A percentile compares a stretch with the other conserved stretches of the same genome.
Evolutionary conservation across 2,888 invertebrate genomes (phyloP).

Genomic region (Andrena chrysosceles): DNA sequence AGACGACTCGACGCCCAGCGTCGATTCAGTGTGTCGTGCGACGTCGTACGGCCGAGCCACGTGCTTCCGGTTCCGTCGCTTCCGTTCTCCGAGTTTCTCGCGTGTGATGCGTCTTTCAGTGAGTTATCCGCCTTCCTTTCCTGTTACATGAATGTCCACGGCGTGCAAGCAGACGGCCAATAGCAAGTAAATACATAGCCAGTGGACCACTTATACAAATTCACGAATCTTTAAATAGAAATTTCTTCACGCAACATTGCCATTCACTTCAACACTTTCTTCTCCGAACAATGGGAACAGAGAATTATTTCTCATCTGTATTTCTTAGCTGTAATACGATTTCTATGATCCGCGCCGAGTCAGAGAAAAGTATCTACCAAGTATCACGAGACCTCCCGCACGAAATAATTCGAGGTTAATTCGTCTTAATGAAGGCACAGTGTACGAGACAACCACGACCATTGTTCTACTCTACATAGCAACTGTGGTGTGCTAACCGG

Average conservation of each 20-base stretch:
- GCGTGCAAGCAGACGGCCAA: constrained; percentile 54
- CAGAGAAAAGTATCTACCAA: background rate
- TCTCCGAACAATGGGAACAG: too few species aligned
- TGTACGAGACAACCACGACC: background rate
- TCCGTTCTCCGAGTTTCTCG: constrained; percentile 31
- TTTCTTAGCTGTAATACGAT: background rate
- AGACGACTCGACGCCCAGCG: constrained; percentile 61
- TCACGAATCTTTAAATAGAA: background rate
- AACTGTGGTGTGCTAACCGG: constrained; percentile 33
- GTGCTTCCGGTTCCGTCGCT: constrained; percentile 70
- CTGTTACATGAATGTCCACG: constrained; percentile 68
- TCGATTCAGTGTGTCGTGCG: constrained; percentile 74
- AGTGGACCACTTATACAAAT: background rate
- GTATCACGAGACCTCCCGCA: constrained; percentile 14
- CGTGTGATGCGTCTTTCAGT: constrained; percentile 54
- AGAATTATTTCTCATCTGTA: background rate
- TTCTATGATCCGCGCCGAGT: background rate
- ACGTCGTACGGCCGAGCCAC: constrained; percentile 70
- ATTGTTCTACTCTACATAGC: constrained; percentile 38
- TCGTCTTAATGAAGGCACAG: constrained; percentile 30
- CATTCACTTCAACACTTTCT: too few species aligned
- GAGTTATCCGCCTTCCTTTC: constrained; percentile 11
- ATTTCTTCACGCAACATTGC: background rate
- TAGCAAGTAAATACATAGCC: constrained; percentile 65
- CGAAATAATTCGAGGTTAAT: constrained; percentile 8